These are phyloP conservation scores for Spicauda simplicius DNA, from an alignment of 2,888 invertebrate species.

Conservation along the genomic window DNA sequence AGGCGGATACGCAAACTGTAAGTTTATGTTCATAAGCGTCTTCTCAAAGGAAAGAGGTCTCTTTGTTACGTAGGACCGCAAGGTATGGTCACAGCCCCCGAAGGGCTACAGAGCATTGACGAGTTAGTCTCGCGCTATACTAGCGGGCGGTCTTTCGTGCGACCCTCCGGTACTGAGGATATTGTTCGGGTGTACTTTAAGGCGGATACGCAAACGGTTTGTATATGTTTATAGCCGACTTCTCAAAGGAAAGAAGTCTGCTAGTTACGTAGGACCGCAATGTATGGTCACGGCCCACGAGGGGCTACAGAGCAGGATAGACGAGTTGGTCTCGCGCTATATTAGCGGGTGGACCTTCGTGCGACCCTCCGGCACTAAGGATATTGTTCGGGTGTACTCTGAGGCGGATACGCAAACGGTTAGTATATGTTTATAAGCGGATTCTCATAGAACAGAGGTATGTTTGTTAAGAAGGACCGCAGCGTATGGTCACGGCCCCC, in stretches of 20 bases:
- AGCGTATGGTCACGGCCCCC: conserved; percentile 92
- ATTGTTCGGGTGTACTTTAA: conserved; percentile 98
- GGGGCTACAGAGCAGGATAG: conserved; percentile 93
- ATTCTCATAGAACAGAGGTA: too few relatives aligned
- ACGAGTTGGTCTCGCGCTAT: conserved; percentile 88
- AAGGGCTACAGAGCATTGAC: too few relatives aligned
- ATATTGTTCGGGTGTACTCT: conserved; percentile 97
- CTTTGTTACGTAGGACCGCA: too few relatives aligned
- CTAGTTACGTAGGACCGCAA: conserved; percentile 96
- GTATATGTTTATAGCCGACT: too few relatives aligned
- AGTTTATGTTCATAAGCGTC: too few relatives aligned
- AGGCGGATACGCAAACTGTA: conserved; percentile 91
- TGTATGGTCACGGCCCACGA: conserved; percentile 91
- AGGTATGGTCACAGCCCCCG: too few relatives aligned
- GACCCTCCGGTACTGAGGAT: conserved; percentile 98
- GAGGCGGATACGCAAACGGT: conserved; percentile 93
- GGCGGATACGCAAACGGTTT: conserved; percentile 74
- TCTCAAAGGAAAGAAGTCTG: too few relatives aligned
- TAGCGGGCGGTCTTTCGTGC: conserved; percentile 94
- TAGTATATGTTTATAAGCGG: neutral
- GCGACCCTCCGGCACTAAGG: conserved; percentile 98
- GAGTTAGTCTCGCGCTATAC: conserved; percentile 87
- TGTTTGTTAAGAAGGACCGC: conserved; percentile 94
- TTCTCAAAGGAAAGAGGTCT: too few relatives aligned
- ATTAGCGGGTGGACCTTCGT: conserved; percentile 94